Evolutionary conservation across 1,140 invertebrate species (phyloP), one percentile per base, ranked within the genome.

Genomic region (Coptotermes formosanus): DNA sequence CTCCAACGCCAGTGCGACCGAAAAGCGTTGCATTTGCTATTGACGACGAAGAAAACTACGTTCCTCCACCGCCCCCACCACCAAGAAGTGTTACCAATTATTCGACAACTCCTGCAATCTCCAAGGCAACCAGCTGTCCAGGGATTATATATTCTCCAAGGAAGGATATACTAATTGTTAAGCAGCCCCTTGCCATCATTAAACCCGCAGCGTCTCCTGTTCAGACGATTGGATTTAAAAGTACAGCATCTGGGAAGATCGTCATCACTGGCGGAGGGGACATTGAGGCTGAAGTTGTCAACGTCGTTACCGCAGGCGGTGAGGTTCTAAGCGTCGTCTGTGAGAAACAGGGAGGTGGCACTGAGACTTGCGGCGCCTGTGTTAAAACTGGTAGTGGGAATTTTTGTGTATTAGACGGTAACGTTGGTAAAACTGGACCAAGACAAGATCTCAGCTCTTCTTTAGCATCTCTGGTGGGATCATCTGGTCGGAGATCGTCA

Each of bases 1-100:
- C 43, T 19, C 84, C 52, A 38, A 45, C 44, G 23, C 84, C 84
- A 19, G 69, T 4, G 19, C 38, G 85, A n/a, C 45, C 85, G 21
- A 86, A 86, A 69, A 86, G 48, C 48, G 85, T 86, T 30, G 85
- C 85, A 21, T 86, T 86, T 55, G 85, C 85, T 43, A 44, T 86
- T 16, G 85, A 86, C 85, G 75, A 48, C 12, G 84, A 55, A 25
- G 84, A 69, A 6, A 23, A 25, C 21, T 11, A 23, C 2, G 25
- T 25, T 14, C 48, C 45, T 43, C 84, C 84, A 38, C 85, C 48
- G 2, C 32, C 84, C 0, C 44, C 84, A 19, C 43, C 83, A 23
- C 55, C 83, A 44, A 84, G 44, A 48, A 45, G 23, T 14, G 84
- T 38, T 44, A 44, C 75, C 9, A 44, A 81, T 52, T 44, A 44